Base-by-base conservation (phyloP, 2,797 vertebrate species). In the Anisognathus igniventris region DNA sequence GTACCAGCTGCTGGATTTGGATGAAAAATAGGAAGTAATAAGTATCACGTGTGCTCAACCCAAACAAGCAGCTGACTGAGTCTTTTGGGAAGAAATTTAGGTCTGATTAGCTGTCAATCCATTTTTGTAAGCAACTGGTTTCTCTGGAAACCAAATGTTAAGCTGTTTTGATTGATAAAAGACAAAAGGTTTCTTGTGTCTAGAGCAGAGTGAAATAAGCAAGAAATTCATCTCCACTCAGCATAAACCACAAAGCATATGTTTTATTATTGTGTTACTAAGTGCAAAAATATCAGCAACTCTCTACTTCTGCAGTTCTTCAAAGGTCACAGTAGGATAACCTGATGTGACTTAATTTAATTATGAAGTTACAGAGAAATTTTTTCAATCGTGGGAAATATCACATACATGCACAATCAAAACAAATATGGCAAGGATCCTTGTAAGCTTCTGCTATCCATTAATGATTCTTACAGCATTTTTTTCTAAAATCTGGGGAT, bases 21-120 rank as follows among this genome's bases (percentile, higher is more conserved):
- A 66, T 61, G 54, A 50, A 53, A 65, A 80, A 64, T 71, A 71
- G 71, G 86, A 93, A 95, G 33, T 72, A 76, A 40, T 79, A 72
- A 86, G 61, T 64, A 61, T 67, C 84, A 79, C 13, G 6, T 93
- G 92, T 76, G 54, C 51, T 81, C 15, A 66, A 22, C 47, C 47
- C 86, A 87, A 91, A 66, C 60, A 91, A 79, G 84, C 92, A 93
- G 74, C 81, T 96, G 92, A 75, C 77, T 40, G 61, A 64, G 28
- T 64, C 70, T 74, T 71, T 57, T 82, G 64, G 35, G 68, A 40
- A 89, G 27, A 93, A 93, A 79, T 20, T 45, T 30, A 22, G 86
- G 35, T 57, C 24, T 74, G 82, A 91, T 88, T 37, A 60, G 33
- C 57, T 81, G 71, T 85, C 82, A 91, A 6, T 81, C 61, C 42